Base-by-base conservation (phyloP, 2,888 invertebrate genomes). In the Loripinus fragilis region DNA sequence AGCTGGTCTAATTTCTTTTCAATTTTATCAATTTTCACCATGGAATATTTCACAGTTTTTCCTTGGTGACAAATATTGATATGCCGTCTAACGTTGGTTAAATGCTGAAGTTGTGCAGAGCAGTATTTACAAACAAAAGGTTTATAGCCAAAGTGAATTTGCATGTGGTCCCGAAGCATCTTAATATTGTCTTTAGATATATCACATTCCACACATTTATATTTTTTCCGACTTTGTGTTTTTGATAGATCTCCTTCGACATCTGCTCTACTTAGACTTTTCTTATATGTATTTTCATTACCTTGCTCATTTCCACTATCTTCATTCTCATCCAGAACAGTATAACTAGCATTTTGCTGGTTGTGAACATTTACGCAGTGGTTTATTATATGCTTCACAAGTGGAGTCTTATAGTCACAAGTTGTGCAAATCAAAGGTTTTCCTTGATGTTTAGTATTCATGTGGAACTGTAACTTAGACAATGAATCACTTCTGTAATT, bases 101-200 rank as follows among this genome's bases (percentile, higher is more conserved):
- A 17, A 20, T 55, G 50, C 30, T 67, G 42, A 12, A 74, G 75
- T 0, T 41, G 30, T 38, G 30, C 50, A 0, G 38, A 72, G 76
- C 87, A 87, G 42, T 81, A 79, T n/a, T 71, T 71, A 76, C 87
- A 87, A 23, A 66, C 41, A 71, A 70, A 81, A 25, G 86, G 86
- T 23, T 76, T 79, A 45, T 86, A 87, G 8, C 71, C 70, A 28
- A 83, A 83, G 71, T 85, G 85, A 15, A 52, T 64, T 38, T 65
- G 75, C 35, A 84, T 66, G 67, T 87, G 87, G 25, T 30, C 50
- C 20, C 50, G 76, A 1, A 82, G 23, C 10, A 17, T 20, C 8
- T 23, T 35, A 3, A 65, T 17, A 23, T 17, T 20, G 20, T 20
- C 10, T n/a, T 60, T 60, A 65, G 42, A 45, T 7, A 28, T 38